These are phyloP conservation scores for Loriculus beryllinus DNA, from an alignment of 2,797 vertebrate species.

Conservation along the genomic window DNA sequence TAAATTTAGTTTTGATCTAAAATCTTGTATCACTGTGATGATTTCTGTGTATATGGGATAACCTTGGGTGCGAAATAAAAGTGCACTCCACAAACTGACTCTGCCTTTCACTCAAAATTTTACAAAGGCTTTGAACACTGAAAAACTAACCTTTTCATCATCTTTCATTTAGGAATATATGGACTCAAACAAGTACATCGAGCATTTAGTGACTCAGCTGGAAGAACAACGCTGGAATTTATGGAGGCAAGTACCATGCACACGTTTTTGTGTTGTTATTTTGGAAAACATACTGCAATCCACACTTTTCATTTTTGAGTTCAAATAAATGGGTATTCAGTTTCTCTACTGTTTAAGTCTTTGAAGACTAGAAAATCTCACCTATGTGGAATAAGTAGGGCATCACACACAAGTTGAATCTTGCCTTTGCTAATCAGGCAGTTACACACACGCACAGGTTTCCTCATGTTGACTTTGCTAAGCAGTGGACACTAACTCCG, in stretches of 20 bases:
- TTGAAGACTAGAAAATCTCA: background rate
- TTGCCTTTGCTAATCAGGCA: background rate
- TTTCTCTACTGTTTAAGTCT: background rate
- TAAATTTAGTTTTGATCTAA: background rate
- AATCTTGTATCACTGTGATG: background rate
- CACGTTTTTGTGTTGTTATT: background rate
- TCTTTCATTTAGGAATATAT: constrained; percentile 83
- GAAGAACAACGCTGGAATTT: constrained; percentile 86
- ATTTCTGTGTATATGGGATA: background rate
- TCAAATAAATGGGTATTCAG: background rate
- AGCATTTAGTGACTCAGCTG: constrained; percentile 86
- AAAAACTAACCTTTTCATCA: background rate
- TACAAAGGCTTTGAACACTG: background rate
- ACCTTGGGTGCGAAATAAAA: background rate
- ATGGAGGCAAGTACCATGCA: constrained; percentile 79
- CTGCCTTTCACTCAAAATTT: background rate
- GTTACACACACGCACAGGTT: background rate
- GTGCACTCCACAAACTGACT: background rate
- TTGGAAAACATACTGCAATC: background rate
- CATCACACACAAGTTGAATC: background rate
- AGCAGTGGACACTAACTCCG: background rate
- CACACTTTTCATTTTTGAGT: background rate
- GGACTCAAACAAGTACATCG: constrained; percentile 88
- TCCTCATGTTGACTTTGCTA: background rate
- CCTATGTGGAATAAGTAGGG: background rate